Evolutionary conservation across 1,140 invertebrate species (phyloP), one percentile per base, ranked within the genome.

Genomic region (Lucilia sericata): DNA sequence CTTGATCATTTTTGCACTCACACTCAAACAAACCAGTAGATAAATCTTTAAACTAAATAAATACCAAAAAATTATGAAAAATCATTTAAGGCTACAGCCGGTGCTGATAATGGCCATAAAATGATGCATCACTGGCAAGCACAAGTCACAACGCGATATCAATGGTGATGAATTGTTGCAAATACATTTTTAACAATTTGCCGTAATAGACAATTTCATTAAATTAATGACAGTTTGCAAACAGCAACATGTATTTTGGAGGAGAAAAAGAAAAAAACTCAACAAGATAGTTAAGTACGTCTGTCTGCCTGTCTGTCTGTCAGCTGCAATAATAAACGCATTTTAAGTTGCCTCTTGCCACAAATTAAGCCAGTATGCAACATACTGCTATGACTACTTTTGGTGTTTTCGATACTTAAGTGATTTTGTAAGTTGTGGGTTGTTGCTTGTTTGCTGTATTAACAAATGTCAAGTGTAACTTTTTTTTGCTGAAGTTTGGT

Each of bases 391-490:
- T 30, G 25, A 30, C 25, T 30, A 30, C 25, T 42, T 42, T 42
- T 42, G 42, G 42, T 42, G 42, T 42, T 42, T 42, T 30, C 0
- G 51, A 17, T 55, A 55, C 51, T 55, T 55, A 21, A 70, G 10
- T 70, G n/a, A 70, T 70, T 10, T 21, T 70, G 65, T 70, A 21
- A 21, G 65, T 70, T 70, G 65, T 19, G 17, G 65, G 65, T 70
- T 60, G 65, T 70, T 60, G 55, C 14, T 17, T 17, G 55, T 12
- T 60, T 60, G 55, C 55, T 21, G 65, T 3, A 5, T 55, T 55
- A 70, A 21, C n/a, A 70, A 70, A 70, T 70, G 65, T 70, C 65
- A 70, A 70, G 65, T 70, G 19, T 70, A 70, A 70, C 65, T 21
- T 5, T 70, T 70, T 70, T 70, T 70, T 70, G 51, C 10, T 10